These are phyloP conservation scores for Ellobius talpinus DNA, from an alignment of 2,113 vertebrate species.

Conservation along the genomic window DNA sequence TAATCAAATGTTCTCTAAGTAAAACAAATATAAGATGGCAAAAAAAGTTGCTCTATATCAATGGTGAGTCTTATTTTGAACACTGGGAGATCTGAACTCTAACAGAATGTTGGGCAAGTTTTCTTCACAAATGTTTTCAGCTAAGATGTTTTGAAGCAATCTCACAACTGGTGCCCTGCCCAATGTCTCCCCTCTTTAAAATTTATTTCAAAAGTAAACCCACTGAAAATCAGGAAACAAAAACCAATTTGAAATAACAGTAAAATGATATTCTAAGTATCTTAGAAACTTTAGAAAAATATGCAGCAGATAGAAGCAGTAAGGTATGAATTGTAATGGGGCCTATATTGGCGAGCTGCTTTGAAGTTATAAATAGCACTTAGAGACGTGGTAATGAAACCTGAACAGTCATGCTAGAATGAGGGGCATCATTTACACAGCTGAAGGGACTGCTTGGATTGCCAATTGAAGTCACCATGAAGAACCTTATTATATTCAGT, in stretches of 20 bases:
- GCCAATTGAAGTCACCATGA: constrained; percentile 47
- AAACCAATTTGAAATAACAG: background rate
- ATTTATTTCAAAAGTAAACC: constrained; percentile 33
- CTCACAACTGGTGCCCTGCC: background rate
- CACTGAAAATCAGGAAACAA: constrained; percentile 35
- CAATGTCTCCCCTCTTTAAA: constrained; percentile 27
- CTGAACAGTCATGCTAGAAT: constrained; percentile 65
- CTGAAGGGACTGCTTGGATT: constrained; percentile 74
- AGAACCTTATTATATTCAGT: constrained; percentile 75
- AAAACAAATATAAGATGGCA: constrained; percentile 3
- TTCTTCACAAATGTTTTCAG: background rate
- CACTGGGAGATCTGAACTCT: background rate
- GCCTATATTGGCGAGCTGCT: constrained; percentile 55
- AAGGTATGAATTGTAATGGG: constrained; percentile 66
- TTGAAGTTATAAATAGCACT: constrained; percentile 73
- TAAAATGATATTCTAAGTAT: constrained; percentile 51
- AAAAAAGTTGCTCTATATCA: constrained; percentile 1
- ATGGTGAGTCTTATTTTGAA: constrained; percentile 36
- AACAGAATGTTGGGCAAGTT: constrained; percentile 23
- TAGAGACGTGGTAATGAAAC: constrained; percentile 74
- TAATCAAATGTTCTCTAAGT: background rate
- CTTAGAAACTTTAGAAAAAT: constrained; percentile 32
- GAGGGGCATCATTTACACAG: constrained; percentile 69
- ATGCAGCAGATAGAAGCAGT: constrained; percentile 54
- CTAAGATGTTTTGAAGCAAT: constrained; percentile 3